phyloP scores from a whole-genome alignment of 2,888 invertebrate genomes.

The Phalera bucephala region DNA sequence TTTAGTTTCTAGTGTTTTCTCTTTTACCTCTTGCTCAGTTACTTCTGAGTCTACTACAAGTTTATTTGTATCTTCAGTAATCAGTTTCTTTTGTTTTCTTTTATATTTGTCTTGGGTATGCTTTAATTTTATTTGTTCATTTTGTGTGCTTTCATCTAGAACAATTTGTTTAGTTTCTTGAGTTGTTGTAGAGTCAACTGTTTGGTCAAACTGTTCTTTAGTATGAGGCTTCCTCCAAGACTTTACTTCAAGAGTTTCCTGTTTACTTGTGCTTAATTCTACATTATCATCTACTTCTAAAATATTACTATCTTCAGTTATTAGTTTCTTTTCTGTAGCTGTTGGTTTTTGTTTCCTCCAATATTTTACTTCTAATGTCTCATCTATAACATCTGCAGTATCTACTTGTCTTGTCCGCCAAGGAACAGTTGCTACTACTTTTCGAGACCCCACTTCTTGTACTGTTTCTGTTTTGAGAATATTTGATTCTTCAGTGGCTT shows the following conservation, averaged over 20 bases:
- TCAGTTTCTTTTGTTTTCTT: conserved; percentile 16
- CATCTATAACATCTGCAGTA: conserved; percentile 28
- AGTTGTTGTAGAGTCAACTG: conserved; percentile 12
- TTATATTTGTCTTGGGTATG: background rate
- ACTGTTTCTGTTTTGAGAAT: conserved; percentile 57
- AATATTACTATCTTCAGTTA: conserved; percentile 34
- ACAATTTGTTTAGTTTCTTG: conserved; percentile 10
- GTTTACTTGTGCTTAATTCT: conserved; percentile 25
- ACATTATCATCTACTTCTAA: conserved; percentile 27
- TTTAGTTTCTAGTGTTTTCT: conserved; percentile 12
- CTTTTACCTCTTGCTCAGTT: conserved; percentile 6
- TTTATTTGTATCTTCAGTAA: conserved; percentile 17
- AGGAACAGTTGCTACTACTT: conserved; percentile 46
- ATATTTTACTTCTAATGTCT: conserved; percentile 38
- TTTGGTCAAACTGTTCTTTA: conserved; percentile 30
- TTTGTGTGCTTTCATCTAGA: background rate
- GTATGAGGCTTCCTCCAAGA: conserved; percentile 54
- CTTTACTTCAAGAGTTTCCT: conserved; percentile 29
- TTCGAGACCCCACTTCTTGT: conserved; percentile 55
- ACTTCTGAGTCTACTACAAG: conserved; percentile 9
- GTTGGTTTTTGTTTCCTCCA: conserved; percentile 46
- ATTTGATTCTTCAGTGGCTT: conserved; percentile 67
- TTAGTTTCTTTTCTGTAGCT: conserved; percentile 24
- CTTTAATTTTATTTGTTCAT: background rate
- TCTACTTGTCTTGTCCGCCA: conserved; percentile 56